These are phyloP conservation scores for Empidonax alnorum DNA, from an alignment of 2,113 vertebrate genomes.

Conservation along the genomic window DNA sequence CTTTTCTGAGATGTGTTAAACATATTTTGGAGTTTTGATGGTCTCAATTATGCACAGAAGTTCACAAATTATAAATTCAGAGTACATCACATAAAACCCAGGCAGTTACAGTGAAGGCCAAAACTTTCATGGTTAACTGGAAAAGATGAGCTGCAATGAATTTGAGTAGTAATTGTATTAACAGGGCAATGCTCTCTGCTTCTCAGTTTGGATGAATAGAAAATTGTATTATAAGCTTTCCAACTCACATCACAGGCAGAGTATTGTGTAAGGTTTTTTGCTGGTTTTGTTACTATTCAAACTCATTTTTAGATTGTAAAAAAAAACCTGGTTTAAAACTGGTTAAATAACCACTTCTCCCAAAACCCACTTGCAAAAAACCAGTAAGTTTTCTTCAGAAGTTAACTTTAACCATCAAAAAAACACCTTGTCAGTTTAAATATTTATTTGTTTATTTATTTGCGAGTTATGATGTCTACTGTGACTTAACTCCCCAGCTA, in stretches of 20 bases:
- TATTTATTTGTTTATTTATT: not conserved
- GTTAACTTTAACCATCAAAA: not conserved
- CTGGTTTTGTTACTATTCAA: not conserved
- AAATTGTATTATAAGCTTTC: not conserved
- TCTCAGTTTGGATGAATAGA: not conserved
- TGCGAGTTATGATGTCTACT: not conserved
- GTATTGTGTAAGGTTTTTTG: not conserved
- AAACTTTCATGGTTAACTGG: not conserved
- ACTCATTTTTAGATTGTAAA: not conserved
- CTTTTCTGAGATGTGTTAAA: not conserved
- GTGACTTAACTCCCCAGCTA: not conserved
- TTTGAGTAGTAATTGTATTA: not conserved
- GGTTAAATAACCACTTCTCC: not conserved
- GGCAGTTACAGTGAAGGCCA: not conserved
- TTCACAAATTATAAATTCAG: conserved; percentile 19
- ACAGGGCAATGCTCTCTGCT: not conserved
- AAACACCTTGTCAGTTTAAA: not conserved
- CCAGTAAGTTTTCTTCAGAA: not conserved
- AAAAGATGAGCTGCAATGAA: not conserved
- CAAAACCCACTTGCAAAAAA: not conserved
- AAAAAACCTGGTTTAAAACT: not conserved
- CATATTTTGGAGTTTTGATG: not conserved
- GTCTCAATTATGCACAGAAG: not conserved
- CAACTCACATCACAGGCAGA: not conserved
- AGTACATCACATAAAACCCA: not conserved